Conservation (phyloP, 2,113 vertebrate genomes). For the Vimba vimba region DNA sequence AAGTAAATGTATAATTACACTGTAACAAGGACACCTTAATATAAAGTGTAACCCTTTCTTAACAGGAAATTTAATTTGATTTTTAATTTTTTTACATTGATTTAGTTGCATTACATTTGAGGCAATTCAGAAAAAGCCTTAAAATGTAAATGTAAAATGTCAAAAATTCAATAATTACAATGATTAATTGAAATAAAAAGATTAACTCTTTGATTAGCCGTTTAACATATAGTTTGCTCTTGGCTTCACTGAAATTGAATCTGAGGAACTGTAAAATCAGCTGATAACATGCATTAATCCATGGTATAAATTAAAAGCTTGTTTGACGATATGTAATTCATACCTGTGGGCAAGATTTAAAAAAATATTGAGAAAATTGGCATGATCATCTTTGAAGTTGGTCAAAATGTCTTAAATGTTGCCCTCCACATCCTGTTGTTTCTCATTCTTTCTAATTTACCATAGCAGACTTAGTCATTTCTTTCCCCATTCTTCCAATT, state of each 20-base stretch:
- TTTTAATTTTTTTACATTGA: not conserved
- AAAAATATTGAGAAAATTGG: not conserved
- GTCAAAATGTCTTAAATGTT: not conserved
- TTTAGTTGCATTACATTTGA: not conserved
- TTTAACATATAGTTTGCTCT: not conserved
- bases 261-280: not conserved
- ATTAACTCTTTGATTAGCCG: not conserved
- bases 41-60: not conserved
- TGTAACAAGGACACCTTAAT: too few relatives aligned
- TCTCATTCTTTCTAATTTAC: not conserved
- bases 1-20: too few relatives aligned
- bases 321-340: not conserved
- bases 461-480: not conserved
- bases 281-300: not conserved
- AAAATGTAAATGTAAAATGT: not conserved
- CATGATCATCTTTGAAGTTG: constrained; percentile 4
- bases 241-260: not conserved
- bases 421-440: not conserved
- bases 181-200: not conserved
- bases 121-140: not conserved
- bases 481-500: not conserved
- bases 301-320: not conserved
- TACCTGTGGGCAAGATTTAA: not conserved
- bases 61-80: not conserved
- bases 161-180: not conserved